Evolutionary conservation across 2,888 invertebrate genomes (phyloP), one percentile per base, ranked within the genome.

Genomic region (Adela reaumurella): DNA sequence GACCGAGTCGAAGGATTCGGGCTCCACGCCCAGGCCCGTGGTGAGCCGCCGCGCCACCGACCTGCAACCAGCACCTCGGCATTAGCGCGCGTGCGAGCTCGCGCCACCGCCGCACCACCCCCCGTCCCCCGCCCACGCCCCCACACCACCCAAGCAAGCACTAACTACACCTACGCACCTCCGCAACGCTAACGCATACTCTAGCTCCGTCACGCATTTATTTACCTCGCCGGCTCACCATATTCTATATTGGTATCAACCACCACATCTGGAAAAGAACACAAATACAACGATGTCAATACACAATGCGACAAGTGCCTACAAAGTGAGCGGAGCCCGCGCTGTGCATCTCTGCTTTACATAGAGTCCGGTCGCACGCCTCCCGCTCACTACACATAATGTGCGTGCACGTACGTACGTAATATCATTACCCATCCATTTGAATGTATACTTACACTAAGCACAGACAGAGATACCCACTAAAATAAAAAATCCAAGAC

Each of bases 1-100:
- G 55, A 96, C 96, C 55, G 88, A 85, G 73, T 94, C 93, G 70
- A 92, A 96, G 5, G 92, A 90, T 70, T 96, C 96, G 1, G 96
- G 96, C 67, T 93, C 92, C 8, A 96, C 92, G 28, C 93, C 93
- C 61, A 89, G 88, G 45, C 95, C 95, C 60, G 85, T 86, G 48
- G 95, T 93, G 58, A 96, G 80, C 59, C 90, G 88, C 59, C 88
- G 87, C 48, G 96, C 95, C 54, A 95, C 95, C 20, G 93, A 89
- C 69, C 90, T 90, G 70, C 24, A 81, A 81, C 63, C 68, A 72
- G 45, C 51, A 52, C 35, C 45, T 49, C 29, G 3, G 6, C 35
- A 14, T 35, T 50, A 24, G 5, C 24, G 8, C 24, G 5, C 5
- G 24, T 8, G 24, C 24, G 24, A 4, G 24, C 24, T 8, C 24